Evolutionary conservation across 1,140 invertebrate species (phyloP).

Genomic region (Samia ricini): DNA sequence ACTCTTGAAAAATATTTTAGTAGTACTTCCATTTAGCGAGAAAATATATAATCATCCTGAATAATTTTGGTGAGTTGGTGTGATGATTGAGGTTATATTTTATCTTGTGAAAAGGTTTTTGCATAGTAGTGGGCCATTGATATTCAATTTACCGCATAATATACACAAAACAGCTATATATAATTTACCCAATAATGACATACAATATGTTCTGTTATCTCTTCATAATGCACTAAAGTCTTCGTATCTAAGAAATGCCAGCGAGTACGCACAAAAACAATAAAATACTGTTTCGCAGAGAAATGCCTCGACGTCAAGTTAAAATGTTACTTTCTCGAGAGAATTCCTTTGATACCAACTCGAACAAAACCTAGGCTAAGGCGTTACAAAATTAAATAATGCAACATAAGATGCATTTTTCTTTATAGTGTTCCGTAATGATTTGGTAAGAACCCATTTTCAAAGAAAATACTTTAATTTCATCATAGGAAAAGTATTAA

Average conservation of each 20-base stretch:
- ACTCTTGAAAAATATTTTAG: no score
- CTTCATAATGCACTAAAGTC: neutral
- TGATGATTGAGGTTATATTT: no score
- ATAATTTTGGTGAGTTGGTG: no score
- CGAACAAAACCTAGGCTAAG: neutral
- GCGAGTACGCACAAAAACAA: constrained; percentile 4
- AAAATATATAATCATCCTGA: no score
- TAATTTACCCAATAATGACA: no score
- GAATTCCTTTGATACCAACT: constrained; percentile 8
- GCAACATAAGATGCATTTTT: neutral
- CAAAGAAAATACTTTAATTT: neutral
- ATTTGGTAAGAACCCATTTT: neutral
- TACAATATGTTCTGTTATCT: no score
- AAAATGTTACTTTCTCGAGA: neutral
- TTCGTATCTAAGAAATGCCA: neutral
- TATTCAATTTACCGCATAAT: no score
- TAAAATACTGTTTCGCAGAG: constrained; percentile 8
- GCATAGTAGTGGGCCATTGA: no score
- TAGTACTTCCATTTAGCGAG: no score
- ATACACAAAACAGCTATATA: no score
- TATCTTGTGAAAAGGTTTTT: no score
- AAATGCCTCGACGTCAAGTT: neutral
- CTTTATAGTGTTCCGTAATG: neutral
- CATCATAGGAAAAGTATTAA: no score
- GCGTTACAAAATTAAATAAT: neutral